Conservation (phyloP, 2,888 invertebrate genomes). For the Apodemia duryi region DNA sequence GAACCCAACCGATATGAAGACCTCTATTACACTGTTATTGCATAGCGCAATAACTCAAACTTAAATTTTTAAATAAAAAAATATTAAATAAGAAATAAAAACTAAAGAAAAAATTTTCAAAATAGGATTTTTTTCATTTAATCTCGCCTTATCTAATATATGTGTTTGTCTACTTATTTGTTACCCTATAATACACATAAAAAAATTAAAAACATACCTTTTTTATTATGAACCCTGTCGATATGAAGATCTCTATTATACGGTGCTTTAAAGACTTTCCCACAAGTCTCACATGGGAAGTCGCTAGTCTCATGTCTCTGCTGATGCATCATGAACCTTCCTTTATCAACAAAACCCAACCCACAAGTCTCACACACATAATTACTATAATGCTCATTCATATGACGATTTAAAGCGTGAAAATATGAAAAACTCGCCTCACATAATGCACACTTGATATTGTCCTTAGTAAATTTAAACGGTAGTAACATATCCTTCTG, state of each 20-base stretch:
- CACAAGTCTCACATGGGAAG: constrained; percentile 61
- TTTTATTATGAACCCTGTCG: constrained; percentile 57
- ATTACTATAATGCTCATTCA: constrained; percentile 67
- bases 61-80: too few species aligned
- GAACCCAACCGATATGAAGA: too few species aligned
- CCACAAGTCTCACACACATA: constrained; percentile 68
- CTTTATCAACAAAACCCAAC: constrained; percentile 50
- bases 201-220: constrained; percentile 20
- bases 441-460: constrained; percentile 56
- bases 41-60: too few species aligned
- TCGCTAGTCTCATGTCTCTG: constrained; percentile 56
- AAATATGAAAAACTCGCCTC: constrained; percentile 53
- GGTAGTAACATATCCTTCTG: constrained; percentile 56
- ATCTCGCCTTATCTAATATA: too few species aligned
- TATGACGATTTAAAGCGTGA: constrained; percentile 66
- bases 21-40: too few species aligned
- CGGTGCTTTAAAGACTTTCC: constrained; percentile 59
- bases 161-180: too few species aligned
- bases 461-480: constrained; percentile 48
- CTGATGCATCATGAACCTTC: constrained; percentile 63
- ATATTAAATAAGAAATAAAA: too few species aligned
- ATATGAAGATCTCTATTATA: constrained; percentile 50
- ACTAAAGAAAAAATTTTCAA: too few species aligned
- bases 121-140: too few species aligned
- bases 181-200: too few species aligned